These are phyloP conservation scores for Siderastrea siderea DNA, from an alignment of 92 coral and sea anemone species.

Conservation along the genomic window DNA sequence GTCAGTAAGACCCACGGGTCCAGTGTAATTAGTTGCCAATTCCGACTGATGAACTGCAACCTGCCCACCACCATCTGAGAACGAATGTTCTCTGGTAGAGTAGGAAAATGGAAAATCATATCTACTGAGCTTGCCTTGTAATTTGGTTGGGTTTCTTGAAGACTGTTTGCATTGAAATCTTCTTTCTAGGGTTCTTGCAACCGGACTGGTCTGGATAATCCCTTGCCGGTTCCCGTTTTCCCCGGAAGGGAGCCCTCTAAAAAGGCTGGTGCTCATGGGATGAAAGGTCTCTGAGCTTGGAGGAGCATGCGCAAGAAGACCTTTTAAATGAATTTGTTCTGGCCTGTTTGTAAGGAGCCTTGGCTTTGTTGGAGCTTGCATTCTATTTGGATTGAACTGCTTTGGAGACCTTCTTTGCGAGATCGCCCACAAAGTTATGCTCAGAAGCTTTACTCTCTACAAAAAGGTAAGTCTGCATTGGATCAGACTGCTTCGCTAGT, in stretches of 20 bases:
- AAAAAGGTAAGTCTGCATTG: conserved; percentile 33
- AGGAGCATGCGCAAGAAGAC: background rate
- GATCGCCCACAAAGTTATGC: conserved; percentile 39
- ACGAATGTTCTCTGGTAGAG: background rate
- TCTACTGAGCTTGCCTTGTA: conserved; percentile 1
- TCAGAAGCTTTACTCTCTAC: conserved; percentile 28
- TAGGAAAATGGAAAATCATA: background rate
- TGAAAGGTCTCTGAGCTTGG: too few relatives aligned
- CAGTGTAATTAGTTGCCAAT: conserved; percentile 26
- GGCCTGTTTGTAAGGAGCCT: background rate
- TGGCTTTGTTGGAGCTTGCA: background rate
- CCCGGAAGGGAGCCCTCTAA: too few relatives aligned
- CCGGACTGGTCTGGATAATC: conserved; percentile 4
- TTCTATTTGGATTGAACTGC: conserved; percentile 13
- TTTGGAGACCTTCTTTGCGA: conserved; percentile 30
- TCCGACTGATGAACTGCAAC: conserved; percentile 15
- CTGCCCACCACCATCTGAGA: conserved; percentile 39
- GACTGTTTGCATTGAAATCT: background rate
- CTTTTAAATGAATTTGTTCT: background rate
- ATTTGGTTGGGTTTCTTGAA: background rate
- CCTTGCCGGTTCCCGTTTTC: background rate
- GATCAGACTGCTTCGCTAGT: conserved; percentile 24
- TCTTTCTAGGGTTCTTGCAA: background rate
- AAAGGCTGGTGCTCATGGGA: too few relatives aligned
- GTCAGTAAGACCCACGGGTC: conserved; percentile 9